These are phyloP conservation scores for Oncorhynchus nerka DNA, from an alignment of 2,113 vertebrate genomes.

Conservation along the genomic window DNA sequence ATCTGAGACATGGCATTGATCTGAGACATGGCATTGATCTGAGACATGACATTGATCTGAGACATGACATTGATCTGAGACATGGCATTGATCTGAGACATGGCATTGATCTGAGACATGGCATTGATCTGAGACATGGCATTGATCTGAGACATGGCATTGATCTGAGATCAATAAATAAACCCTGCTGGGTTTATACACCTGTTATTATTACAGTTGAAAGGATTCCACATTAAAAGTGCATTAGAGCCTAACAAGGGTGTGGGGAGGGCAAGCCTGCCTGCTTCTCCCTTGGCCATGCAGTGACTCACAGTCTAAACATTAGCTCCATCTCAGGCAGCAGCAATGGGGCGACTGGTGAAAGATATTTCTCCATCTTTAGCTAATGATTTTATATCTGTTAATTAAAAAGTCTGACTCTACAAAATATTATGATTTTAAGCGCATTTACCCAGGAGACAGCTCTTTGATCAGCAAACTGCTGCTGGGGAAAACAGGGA, in stretches of 20 bases:
- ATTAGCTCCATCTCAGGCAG: slow-evolving; percentile 42
- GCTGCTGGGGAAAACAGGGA: background rate
- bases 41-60: too few species aligned
- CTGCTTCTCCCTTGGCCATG: slow-evolving; percentile 35
- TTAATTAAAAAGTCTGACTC: background rate
- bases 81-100: too few species aligned
- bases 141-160: background rate
- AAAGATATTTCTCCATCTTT: slow-evolving; percentile 30
- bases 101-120: too few species aligned
- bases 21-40: too few species aligned
- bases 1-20: too few species aligned
- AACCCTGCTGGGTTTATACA: slow-evolving; percentile 35
- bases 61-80: too few species aligned
- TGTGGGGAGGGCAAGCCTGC: background rate
- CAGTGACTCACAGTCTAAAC: slow-evolving; percentile 59
- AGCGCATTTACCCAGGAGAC: too few species aligned
- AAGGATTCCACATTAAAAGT: slow-evolving; percentile 47
- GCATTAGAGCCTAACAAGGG: slow-evolving; percentile 25
- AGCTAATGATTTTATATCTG: background rate
- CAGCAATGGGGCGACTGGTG: slow-evolving; percentile 6
- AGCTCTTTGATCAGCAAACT: background rate
- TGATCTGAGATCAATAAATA: slow-evolving; percentile 15
- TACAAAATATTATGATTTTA: too few species aligned
- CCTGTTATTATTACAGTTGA: slow-evolving; percentile 59
- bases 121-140: too few species aligned